phyloP scores from a whole-genome alignment of 2,888 invertebrate species.

The Latheticus oryzae region DNA sequence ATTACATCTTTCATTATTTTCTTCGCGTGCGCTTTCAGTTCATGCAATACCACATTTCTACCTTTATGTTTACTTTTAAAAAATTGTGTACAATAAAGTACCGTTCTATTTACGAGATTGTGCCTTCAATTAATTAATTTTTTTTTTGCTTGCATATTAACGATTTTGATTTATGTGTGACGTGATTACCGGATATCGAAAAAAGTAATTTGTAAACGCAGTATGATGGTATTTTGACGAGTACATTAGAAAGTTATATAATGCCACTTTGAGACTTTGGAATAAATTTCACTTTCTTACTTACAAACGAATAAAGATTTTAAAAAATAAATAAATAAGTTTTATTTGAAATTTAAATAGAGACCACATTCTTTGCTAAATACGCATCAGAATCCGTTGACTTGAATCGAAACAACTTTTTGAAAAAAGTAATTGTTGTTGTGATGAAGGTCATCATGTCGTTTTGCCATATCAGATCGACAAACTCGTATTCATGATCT shows the following conservation, averaged over 20 bases:
- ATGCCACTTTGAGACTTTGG: not conserved
- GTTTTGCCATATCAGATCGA: constrained; percentile 12
- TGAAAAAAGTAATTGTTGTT: constrained; percentile 34
- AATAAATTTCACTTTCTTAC: constrained; percentile 28
- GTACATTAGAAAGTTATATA: constrained; percentile 31
- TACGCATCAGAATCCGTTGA: constrained; percentile 10
- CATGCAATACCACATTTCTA: too few relatives aligned
- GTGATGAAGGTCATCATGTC: constrained; percentile 29
- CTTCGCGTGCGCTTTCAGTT: too few relatives aligned
- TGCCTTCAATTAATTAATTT: too few relatives aligned
- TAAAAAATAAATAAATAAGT: not conserved
- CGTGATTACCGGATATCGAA: too few relatives aligned
- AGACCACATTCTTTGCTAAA: constrained; percentile 15
- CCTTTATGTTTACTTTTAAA: too few relatives aligned
- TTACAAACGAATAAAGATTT: not conserved
- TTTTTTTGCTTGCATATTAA: too few relatives aligned
- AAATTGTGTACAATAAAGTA: too few relatives aligned
- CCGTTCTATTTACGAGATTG: too few relatives aligned
- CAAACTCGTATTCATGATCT: constrained; percentile 2
- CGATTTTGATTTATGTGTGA: too few relatives aligned
- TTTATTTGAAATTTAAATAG: not conserved
- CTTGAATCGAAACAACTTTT: constrained; percentile 8
- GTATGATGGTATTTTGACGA: constrained; percentile 8
- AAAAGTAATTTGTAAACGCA: constrained; percentile 1
- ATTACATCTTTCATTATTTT: too few relatives aligned